Percentiles rank a stretch among this genome's conserved stretches.
Conservation (phyloP, 1,140 invertebrate species). For the Drosophila rhopaloa region DNA sequence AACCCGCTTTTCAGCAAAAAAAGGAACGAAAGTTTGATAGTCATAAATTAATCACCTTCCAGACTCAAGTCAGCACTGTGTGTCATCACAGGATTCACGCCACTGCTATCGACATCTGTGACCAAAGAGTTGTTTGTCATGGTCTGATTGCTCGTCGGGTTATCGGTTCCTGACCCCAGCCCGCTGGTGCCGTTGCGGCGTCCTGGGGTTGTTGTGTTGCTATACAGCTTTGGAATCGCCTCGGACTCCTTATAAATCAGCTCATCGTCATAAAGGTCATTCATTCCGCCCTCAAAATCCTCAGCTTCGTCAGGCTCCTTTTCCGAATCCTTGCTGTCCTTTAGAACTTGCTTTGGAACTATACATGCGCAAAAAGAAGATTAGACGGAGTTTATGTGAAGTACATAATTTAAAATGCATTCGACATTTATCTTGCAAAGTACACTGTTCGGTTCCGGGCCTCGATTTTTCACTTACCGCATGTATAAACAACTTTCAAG, state of each 20-base stretch:
- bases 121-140: constrained; percentile 62
- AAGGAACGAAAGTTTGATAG: too few relatives aligned
- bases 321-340: constrained; percentile 90
- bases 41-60: constrained; percentile 63
- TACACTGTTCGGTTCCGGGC: too few relatives aligned
- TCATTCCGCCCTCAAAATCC: constrained; percentile 84
- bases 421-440: too few relatives aligned
- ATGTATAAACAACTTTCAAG: constrained; percentile 96
- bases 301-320: constrained; percentile 90
- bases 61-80: constrained; percentile 75
- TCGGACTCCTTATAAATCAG: constrained; percentile 83
- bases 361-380: constrained; percentile 27
- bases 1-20: too few relatives aligned
- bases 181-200: constrained; percentile 41
- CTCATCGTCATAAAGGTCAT: constrained; percentile 85
- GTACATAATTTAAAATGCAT: too few relatives aligned
- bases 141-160: constrained; percentile 40
- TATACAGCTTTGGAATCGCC: constrained; percentile 80
- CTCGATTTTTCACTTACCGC: constrained; percentile 89
- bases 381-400: too few relatives aligned
- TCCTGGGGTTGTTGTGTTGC: constrained; percentile 59
- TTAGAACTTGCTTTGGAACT: constrained; percentile 93
- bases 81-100: constrained; percentile 79
- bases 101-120: constrained; percentile 47
- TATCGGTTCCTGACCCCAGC: constrained; percentile 4